Evolutionary conservation across 2,888 invertebrate species (phyloP), one percentile per base, ranked within the genome.

Genomic region (Chironomus riparius): DNA sequence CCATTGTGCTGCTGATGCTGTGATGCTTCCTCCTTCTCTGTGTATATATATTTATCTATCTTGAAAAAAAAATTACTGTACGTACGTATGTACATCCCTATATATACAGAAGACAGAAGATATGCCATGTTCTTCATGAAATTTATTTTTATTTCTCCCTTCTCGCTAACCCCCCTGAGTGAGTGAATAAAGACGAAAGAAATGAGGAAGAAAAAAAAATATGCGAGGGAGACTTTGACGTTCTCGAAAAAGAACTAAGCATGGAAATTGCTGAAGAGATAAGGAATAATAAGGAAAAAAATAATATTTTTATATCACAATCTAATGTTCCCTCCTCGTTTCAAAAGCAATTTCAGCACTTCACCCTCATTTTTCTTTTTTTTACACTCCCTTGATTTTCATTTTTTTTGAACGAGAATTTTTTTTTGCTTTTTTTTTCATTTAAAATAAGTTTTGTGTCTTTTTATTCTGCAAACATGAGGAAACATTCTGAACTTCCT

Each of bases 261-360:
- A 28, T 38, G 38, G 38, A 38, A 38, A 38, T 38, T 38, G 38
- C 38, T 38, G 38, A 62, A 12, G 21, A 65, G 65, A 65, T 65
- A 65, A 65, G 65, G 65, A 71, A 71, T 56, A 71, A 47, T 47
- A 71, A 71, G 71, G 47, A 71, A 71, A 71, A 71, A 47, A 70
- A 70, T 70, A 71, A 71, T 71, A 71, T 71, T 71, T 71, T 71
- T 71, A 71, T 71, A 71, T 71, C 56, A 12, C 50, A 56, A 71
- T 71, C 71, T 71, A 71, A 71, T 71, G 71, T 71, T 71, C 50
- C 71, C 71, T 71, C 71, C 71, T 71, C 71, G 28, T 71, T 56
- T 56, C 50, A 47, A 71, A 71, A 71, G 71, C 71, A 71, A 47
- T 71, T 71, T 56, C 70, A 48, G 47, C 70, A 48, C 65, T 70